Percentiles rank a stretch among this genome's conserved stretches.
phyloP scores from a whole-genome alignment of 2,797 vertebrate species.

The Bovichtus diacanthus region DNA sequence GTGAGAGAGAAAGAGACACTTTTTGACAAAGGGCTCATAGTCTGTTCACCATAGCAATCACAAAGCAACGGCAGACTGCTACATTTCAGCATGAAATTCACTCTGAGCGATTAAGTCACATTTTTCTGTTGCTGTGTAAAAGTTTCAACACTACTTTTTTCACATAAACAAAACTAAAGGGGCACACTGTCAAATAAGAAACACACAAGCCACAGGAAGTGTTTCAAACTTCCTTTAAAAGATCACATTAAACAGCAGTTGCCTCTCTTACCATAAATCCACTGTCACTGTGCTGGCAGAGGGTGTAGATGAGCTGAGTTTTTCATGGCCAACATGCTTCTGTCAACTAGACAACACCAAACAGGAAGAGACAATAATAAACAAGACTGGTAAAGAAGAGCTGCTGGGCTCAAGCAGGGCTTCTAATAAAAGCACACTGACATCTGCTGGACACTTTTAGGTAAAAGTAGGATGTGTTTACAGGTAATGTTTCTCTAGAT shows the following conservation, averaged over 20 bases:
- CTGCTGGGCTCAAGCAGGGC: background rate
- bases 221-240: slow-evolving; percentile 4
- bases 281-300: slow-evolving; percentile 42
- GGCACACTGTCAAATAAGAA: background rate
- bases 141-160: background rate
- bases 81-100: slow-evolving; percentile 21
- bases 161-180: background rate
- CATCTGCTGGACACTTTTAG: slow-evolving; percentile 60
- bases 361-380: slow-evolving; percentile 68
- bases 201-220: slow-evolving; percentile 2
- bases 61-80: background rate
- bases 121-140: background rate
- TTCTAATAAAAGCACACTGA: slow-evolving; percentile 46
- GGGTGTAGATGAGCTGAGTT: slow-evolving; percentile 6
- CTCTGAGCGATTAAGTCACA: background rate
- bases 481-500: background rate
- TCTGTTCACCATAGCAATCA: slow-evolving; percentile 32
- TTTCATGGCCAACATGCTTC: slow-evolving; percentile 64
- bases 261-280: slow-evolving; percentile 55
- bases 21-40: slow-evolving; percentile 64
- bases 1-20: slow-evolving; percentile 26
- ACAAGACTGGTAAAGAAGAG: slow-evolving; percentile 54
- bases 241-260: background rate
- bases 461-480: background rate
- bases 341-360: slow-evolving; percentile 75